A percentile compares a stretch with the other conserved stretches of the same genome.
Evolutionary conservation across 2,113 vertebrate genomes (phyloP).

Genomic region (Callocephalon fimbriatum): DNA sequence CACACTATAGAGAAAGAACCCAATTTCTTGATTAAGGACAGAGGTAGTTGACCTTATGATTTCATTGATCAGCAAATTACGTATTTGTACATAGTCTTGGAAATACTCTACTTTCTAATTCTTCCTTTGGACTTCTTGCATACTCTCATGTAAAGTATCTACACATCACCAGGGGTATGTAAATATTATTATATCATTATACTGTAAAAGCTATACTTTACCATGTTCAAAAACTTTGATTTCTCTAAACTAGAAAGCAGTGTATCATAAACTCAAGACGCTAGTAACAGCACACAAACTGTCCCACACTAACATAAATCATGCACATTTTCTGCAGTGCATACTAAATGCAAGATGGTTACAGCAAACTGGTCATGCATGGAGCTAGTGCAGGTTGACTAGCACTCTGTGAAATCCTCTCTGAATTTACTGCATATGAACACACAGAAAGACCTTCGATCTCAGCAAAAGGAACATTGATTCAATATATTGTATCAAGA

Average conservation of each 20-base stretch:
- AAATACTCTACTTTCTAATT: not conserved
- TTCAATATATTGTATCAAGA: not conserved
- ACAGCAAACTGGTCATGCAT: not conserved
- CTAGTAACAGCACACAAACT: rapidly evolving
- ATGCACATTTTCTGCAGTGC: rapidly evolving
- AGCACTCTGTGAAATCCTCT: not conserved
- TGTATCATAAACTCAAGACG: rapidly evolving
- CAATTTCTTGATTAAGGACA: not conserved
- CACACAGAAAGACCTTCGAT: rapidly evolving
- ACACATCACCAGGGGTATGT: not conserved
- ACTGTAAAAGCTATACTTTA: not conserved
- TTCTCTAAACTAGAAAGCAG: not conserved
- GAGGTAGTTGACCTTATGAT: not conserved
- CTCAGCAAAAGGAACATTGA: not conserved
- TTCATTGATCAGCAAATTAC: not conserved
- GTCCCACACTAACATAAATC: rapidly evolving
- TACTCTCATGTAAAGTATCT: not conserved
- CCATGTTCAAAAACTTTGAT: not conserved
- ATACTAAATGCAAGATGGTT: rapidly evolving
- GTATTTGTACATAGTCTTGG: not conserved
- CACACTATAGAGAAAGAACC: not conserved
- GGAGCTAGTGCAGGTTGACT: no score
- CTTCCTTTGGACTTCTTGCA: constrained; percentile 25
- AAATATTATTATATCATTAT: not conserved
- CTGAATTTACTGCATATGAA: not conserved